Conservation (phyloP, 2,797 vertebrate species). For the Parauchenoglanis ngamensis region DNA sequence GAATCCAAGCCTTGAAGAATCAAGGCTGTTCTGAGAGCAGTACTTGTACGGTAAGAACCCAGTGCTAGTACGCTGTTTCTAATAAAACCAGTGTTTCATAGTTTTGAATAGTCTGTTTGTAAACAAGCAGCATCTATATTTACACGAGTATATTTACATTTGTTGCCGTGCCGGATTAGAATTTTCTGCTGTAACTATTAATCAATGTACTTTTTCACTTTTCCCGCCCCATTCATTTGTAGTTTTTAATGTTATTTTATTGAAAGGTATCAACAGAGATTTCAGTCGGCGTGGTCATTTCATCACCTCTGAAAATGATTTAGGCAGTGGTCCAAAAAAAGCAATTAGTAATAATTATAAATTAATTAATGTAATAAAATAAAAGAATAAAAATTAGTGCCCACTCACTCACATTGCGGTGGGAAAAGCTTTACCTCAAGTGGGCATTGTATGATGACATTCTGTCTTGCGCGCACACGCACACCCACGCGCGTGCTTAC, state of each 20-base stretch:
- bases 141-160: background rate
- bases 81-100: background rate
- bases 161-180: background rate
- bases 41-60: no score
- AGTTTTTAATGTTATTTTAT: background rate
- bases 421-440: background rate
- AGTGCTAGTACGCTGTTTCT: background rate
- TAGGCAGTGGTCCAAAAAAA: background rate
- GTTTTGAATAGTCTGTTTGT: background rate
- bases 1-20: background rate
- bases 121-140: no score
- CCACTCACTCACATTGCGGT: background rate
- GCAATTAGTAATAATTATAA: background rate
- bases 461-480: background rate
- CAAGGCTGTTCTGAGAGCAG: background rate
- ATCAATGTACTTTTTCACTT: background rate
- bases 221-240: background rate
- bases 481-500: background rate
- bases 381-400: background rate
- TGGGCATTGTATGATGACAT: slow-evolving; percentile 1
- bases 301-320: background rate
- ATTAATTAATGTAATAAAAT: background rate
- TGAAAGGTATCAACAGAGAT: background rate
- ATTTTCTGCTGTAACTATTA: background rate
- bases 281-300: background rate